phyloP scores from a whole-genome alignment of 2,113 vertebrate genomes.

The Panthera leo region DNA sequence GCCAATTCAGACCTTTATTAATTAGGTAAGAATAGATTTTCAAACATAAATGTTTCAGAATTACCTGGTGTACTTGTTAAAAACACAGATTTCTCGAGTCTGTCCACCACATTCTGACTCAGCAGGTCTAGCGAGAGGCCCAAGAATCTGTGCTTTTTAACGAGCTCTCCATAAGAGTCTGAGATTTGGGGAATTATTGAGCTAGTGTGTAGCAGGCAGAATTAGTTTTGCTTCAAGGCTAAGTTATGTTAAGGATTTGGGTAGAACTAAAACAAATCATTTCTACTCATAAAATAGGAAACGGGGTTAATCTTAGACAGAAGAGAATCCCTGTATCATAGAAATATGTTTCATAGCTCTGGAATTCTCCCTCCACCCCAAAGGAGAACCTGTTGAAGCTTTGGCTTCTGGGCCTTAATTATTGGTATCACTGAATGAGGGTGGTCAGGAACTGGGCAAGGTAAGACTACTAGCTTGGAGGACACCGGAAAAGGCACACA shows the following conservation, averaged over 20 bases:
- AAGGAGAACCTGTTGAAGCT: neutral
- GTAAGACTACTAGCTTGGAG: neutral
- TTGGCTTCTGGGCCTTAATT: neutral
- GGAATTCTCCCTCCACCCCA: fast-evolving
- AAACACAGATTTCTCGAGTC: neutral
- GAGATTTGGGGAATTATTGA: neutral
- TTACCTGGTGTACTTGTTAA: neutral
- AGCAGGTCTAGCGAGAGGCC: neutral
- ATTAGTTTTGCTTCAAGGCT: neutral
- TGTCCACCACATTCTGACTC: neutral
- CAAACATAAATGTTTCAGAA: neutral
- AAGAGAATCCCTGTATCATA: neutral
- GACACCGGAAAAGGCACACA: neutral
- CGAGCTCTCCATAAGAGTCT: neutral
- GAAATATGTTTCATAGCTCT: neutral
- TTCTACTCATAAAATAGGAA: neutral
- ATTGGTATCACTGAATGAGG: neutral
- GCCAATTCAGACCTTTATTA: neutral
- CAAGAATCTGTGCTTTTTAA: neutral
- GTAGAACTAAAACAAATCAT: neutral
- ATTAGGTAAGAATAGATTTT: neutral
- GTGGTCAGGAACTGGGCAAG: neutral
- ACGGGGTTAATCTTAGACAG: neutral
- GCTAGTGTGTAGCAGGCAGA: neutral
- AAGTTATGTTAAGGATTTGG: neutral